Conservation (phyloP, 2,888 invertebrate species). For the Maniola hyperantus region DNA sequence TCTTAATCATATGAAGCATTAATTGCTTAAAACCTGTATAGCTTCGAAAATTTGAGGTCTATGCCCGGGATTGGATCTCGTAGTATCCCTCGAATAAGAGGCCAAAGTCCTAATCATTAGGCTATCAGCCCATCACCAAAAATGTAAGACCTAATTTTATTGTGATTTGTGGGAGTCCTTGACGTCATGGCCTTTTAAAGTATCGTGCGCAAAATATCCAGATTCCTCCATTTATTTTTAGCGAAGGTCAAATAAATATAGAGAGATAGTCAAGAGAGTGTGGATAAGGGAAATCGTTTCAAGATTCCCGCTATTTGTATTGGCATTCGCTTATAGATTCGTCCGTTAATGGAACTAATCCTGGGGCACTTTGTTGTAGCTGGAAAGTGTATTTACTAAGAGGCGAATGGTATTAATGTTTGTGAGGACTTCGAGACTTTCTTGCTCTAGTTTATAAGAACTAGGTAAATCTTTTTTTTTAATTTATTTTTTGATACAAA, state of each 20-base stretch:
- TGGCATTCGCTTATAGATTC: constrained; percentile 31
- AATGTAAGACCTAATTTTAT: too few species aligned
- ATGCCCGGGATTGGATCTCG: too few species aligned
- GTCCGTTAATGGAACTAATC: constrained; percentile 28
- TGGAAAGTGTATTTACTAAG: constrained; percentile 12
- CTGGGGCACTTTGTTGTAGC: constrained; percentile 25
- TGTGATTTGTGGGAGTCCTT: background rate
- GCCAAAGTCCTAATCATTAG: too few species aligned
- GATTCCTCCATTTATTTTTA: constrained; percentile 29
- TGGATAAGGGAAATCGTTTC: constrained; percentile 28
- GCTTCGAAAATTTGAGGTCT: too few species aligned
- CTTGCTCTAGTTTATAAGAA: background rate
- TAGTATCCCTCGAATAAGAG: too few species aligned
- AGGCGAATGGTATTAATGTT: constrained; percentile 11
- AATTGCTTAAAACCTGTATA: too few species aligned
- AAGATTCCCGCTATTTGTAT: constrained; percentile 38
- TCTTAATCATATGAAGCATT: too few species aligned
- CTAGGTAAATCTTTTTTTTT: background rate
- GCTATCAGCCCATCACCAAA: too few species aligned
- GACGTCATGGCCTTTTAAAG: too few species aligned
- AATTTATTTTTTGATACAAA: too few species aligned
- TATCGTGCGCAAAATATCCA: background rate
- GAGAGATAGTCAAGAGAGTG: constrained; percentile 25
- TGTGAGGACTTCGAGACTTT: background rate
- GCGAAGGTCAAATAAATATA: constrained; percentile 29